Evolutionary conservation across 2,888 invertebrate genomes (phyloP).

Genomic region (Leptinotarsa tumamoca): DNA sequence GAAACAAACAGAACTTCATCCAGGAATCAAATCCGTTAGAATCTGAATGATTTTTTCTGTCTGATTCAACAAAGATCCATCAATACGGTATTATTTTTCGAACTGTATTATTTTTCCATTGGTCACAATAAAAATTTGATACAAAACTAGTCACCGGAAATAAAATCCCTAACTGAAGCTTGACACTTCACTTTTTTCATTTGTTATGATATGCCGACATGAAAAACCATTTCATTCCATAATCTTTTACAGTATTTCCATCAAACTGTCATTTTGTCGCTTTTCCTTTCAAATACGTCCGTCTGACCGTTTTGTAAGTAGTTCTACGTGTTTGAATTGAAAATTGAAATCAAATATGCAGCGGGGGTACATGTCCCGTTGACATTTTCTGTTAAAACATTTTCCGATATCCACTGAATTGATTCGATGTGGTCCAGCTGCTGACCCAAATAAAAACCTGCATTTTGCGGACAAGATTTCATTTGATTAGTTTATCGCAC

Average conservation of each 20-base stretch:
- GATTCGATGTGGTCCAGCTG: constrained; percentile 21
- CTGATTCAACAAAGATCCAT: too few species aligned
- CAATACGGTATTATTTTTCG: too few species aligned
- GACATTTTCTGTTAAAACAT: constrained; percentile 27
- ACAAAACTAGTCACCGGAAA: too few species aligned
- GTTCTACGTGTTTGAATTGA: constrained; percentile 17
- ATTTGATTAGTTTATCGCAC: constrained; percentile 24
- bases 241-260: not conserved
- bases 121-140: too few species aligned
- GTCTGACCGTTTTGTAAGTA: not conserved
- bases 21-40: too few species aligned
- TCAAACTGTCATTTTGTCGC: not conserved
- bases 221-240: not conserved
- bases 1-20: too few species aligned
- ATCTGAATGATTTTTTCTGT: too few species aligned
- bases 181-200: too few species aligned
- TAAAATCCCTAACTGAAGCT: too few species aligned
- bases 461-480: constrained; percentile 20
- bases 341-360: constrained; percentile 29
- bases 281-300: not conserved
- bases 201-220: not conserved
- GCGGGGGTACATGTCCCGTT: not conserved
- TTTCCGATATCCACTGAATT: constrained; percentile 18
- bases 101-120: too few species aligned
- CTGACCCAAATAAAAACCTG: constrained; percentile 24